Evolutionary conservation across 1,140 invertebrate genomes (phyloP).

Genomic region (Lucilia sericata): DNA sequence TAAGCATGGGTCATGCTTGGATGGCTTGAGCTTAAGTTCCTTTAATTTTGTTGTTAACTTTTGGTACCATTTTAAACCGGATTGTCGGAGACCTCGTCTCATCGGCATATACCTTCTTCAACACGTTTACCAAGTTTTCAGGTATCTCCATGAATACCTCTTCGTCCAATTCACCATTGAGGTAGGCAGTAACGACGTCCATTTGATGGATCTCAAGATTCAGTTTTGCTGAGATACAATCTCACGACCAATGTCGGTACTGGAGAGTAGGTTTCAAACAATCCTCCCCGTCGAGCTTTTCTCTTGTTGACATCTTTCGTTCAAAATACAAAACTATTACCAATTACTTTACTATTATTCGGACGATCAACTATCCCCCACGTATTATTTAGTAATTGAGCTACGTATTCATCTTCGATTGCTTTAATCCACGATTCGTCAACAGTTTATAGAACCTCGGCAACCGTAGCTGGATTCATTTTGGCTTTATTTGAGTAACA

Average conservation of each 20-base stretch:
- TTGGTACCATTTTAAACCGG: constrained; percentile 66
- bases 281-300: constrained; percentile 67
- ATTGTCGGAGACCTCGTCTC: constrained; percentile 65
- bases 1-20: constrained; percentile 47
- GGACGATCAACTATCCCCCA: constrained; percentile 60
- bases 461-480: not conserved
- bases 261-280: constrained; percentile 62
- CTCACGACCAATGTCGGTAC: constrained; percentile 58
- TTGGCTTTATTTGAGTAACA: constrained; percentile 41
- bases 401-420: constrained; percentile 58
- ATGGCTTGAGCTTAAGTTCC: constrained; percentile 47
- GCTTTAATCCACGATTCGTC: constrained; percentile 52
- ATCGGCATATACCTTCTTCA: not conserved
- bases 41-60: constrained; percentile 48
- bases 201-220: constrained; percentile 57
- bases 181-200: constrained; percentile 63
- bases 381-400: constrained; percentile 55
- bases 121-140: constrained; percentile 49
- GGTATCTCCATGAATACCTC: constrained; percentile 64
- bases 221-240: constrained; percentile 55
- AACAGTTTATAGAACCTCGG: not conserved
- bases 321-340: constrained; percentile 60
- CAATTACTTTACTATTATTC: constrained; percentile 51
- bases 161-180: constrained; percentile 66
- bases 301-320: constrained; percentile 54